phyloP scores from a whole-genome alignment of 1,140 invertebrate species.

The Cotesia vestalis region DNA sequence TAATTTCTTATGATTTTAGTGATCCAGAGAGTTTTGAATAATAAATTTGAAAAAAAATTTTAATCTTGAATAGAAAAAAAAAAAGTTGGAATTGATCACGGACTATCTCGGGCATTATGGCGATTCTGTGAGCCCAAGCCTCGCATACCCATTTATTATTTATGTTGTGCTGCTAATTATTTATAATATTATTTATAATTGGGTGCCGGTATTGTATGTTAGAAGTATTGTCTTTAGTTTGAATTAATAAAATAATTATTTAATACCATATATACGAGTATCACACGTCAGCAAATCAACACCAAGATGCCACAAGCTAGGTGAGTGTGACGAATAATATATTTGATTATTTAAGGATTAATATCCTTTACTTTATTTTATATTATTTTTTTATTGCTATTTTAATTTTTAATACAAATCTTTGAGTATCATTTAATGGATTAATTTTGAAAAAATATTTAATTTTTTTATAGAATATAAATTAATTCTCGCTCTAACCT shows the following conservation, averaged over 20 bases:
- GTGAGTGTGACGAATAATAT: conserved; percentile 47
- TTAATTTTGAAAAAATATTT: background rate
- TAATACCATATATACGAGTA: conserved; percentile 8
- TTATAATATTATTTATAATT: conserved; percentile 13
- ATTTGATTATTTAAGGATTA: background rate
- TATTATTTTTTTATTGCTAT: background rate
- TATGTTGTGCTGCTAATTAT: conserved; percentile 11
- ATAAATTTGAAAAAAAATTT: conserved; percentile 27
- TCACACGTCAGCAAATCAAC: conserved; percentile 53
- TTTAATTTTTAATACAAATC: background rate
- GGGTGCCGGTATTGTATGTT: background rate
- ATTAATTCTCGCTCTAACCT: conserved; percentile 33
- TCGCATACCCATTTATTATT: conserved; percentile 43
- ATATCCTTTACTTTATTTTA: background rate
- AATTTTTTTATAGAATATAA: background rate
- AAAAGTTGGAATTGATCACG: background rate
- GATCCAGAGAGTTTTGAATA: background rate
- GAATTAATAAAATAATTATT: conserved; percentile 21
- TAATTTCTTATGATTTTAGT: background rate
- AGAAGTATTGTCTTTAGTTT: background rate
- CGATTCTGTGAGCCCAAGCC: conserved; percentile 50
- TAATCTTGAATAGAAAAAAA: background rate
- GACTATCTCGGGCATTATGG: conserved; percentile 49
- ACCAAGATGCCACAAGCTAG: conserved; percentile 61
- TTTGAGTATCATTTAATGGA: background rate